phyloP scores from a whole-genome alignment of 2,113 vertebrate species.

The Dasypus novemcinctus region DNA sequence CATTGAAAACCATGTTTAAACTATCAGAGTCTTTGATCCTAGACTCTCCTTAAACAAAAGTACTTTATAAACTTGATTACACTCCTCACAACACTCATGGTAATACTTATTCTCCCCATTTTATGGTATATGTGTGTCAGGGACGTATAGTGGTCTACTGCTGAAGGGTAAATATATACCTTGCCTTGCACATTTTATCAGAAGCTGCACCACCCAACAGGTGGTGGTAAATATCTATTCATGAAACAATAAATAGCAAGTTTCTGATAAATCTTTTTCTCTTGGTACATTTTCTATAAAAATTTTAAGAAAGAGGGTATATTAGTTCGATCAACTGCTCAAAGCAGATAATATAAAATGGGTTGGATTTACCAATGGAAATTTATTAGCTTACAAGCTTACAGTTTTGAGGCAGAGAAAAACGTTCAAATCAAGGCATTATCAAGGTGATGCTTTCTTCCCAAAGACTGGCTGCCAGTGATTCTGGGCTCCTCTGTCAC shows the following conservation, averaged over 20 bases:
- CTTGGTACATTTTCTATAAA: background rate
- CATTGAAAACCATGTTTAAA: background rate
- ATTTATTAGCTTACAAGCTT: too few relatives aligned
- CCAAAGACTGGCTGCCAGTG: too few relatives aligned
- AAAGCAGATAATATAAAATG: too few relatives aligned
- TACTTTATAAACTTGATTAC: background rate
- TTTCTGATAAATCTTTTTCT: background rate
- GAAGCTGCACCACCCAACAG: background rate
- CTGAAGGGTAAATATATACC: background rate
- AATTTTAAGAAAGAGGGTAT: background rate
- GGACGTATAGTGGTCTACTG: background rate
- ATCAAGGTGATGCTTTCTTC: too few relatives aligned
- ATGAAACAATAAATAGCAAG: background rate
- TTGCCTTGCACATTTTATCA: background rate
- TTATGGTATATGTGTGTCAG: rapidly evolving
- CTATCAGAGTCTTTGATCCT: background rate
- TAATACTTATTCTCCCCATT: background rate
- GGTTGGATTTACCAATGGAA: too few relatives aligned
- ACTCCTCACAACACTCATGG: background rate
- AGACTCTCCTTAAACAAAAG: background rate
- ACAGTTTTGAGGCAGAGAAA: too few relatives aligned
- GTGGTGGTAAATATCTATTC: background rate
- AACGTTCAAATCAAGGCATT: too few relatives aligned
- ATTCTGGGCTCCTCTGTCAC: too few relatives aligned
- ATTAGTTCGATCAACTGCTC: too few relatives aligned